Evolutionary conservation across 2,888 invertebrate species (phyloP), one percentile per base, ranked within the genome.

Genomic region (Syrphus vitripennis): DNA sequence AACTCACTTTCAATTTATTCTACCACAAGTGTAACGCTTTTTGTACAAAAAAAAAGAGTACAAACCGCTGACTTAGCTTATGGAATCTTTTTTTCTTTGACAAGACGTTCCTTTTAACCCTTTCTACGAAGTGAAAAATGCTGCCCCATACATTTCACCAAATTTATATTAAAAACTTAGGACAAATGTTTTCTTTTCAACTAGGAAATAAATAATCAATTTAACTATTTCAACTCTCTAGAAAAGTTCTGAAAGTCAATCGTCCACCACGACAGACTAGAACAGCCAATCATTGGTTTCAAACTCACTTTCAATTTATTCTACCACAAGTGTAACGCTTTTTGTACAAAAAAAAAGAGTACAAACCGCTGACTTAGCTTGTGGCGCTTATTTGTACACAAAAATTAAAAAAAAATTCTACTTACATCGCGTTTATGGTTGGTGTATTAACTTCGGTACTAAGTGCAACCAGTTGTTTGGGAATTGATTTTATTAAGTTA

Each of bases 341-440:
- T 89, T 89, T 88, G 80, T 83, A 88, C 89, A 84, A 88, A 87
- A 19, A 80, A 88, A 16, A n/a, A n/a, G n/a, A n/a, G 82, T 88
- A 88, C 77, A 88, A 89, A 89, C 89, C 90, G 92, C 91, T 92
- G 91, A 91, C 91, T 90, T 4, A 34, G n/a, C 34, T 34, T 34
- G 34, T 34, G 34, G 78, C n/a, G n/a, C n/a, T n/a, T n/a, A n/a
- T n/a, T n/a, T n/a, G n/a, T n/a, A n/a, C n/a, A 89, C 87, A 77
- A 63, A 7, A 55, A 4, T 31, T 2, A 48, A 65, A 29, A 29
- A 1, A 42, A 26, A 29, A 6, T 7, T 19, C 29, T 55, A 91
- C 92, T 91, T 89, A 98, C 98, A 98, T 96, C 90, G 97, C 97
- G 92, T 98, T 97, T 88, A 98, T 96, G 31, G 98, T 96, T 10